Evolutionary conservation across 2,113 vertebrate species (phyloP).

Genomic region (Onychorhynchus coronatus): DNA sequence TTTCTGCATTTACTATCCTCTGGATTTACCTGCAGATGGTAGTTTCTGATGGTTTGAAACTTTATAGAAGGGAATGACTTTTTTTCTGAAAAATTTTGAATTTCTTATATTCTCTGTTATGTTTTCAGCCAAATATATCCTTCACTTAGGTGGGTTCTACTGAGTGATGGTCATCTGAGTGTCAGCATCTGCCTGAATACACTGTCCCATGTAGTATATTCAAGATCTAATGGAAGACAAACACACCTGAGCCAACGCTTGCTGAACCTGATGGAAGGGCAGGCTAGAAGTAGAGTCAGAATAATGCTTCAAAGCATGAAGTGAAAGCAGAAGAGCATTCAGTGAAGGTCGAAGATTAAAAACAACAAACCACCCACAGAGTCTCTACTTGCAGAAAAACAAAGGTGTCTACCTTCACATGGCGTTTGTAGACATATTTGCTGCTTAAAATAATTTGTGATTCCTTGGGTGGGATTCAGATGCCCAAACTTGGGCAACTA

Average conservation of each 20-base stretch:
- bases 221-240: not conserved
- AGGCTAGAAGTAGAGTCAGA: not conserved
- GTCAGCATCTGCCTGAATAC: not conserved
- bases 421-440: not conserved
- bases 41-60: not conserved
- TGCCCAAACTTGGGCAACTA: not conserved
- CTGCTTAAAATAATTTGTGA: not conserved
- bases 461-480: not conserved
- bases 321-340: not conserved
- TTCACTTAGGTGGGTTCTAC: not conserved
- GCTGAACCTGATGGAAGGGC: not conserved
- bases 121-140: not conserved
- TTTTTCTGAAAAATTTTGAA: not conserved
- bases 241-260: not conserved
- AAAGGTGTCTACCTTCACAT: accelerated
- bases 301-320: not conserved
- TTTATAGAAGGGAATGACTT: not conserved
- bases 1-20: not conserved
- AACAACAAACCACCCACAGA: accelerated
- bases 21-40: not conserved
- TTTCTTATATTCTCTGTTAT: not conserved
- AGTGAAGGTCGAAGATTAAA: not conserved
- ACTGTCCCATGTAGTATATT: not conserved
- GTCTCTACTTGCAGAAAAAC: not conserved
- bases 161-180: not conserved